Conservation (phyloP, 2,113 vertebrate species). For the Leuciscus idus region DNA sequence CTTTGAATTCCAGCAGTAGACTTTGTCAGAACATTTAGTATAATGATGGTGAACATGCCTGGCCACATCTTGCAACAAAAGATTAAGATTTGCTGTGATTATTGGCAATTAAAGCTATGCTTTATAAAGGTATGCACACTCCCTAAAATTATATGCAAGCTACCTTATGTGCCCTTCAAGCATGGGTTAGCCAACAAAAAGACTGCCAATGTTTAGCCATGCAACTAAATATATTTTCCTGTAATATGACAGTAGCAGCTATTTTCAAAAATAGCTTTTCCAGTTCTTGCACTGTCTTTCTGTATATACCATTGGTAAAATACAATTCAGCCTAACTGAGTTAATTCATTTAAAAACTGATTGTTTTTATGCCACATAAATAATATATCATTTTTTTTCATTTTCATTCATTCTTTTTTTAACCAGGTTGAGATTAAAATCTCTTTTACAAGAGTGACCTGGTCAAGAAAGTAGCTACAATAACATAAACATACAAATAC, state of each 20-base stretch:
- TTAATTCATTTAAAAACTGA: no score
- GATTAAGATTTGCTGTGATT: neutral
- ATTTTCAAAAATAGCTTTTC: neutral
- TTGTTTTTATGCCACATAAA: no score
- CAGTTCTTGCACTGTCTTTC: neutral
- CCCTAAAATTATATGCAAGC: neutral
- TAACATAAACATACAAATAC: no score
- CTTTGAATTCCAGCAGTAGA: neutral
- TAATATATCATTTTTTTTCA: no score
- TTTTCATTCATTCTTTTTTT: no score
- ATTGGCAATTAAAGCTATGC: neutral
- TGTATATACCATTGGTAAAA: neutral
- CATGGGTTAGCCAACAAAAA: neutral
- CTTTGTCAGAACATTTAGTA: neutral
- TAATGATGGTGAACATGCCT: neutral
- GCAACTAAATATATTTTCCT: neutral
- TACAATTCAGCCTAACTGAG: neutral
- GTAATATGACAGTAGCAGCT: neutral
- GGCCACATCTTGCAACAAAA: conserved; percentile 5
- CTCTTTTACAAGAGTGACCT: no score
- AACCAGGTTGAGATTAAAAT: no score
- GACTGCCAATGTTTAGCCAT: neutral
- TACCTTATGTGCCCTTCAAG: neutral
- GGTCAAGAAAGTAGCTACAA: no score
- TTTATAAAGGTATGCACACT: neutral